Base-by-base conservation (phyloP, 2,888 invertebrate species). In the Latheticus oryzae region DNA sequence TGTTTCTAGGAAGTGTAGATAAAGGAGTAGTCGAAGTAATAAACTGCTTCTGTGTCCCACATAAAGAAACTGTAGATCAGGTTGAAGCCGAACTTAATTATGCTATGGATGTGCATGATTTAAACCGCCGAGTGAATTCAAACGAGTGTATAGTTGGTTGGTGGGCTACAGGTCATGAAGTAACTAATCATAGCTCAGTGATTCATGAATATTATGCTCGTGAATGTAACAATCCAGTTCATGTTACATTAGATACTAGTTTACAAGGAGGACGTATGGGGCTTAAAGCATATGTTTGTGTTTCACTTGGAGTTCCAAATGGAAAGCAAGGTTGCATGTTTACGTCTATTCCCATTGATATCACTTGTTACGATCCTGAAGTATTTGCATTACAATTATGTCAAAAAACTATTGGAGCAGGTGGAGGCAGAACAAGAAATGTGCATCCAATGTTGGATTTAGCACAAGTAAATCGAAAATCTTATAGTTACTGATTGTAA, bases 11-110 rank as follows among this genome's bases (percentile, higher is more conserved):
- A 45, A 88, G 89, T 23, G 86, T 87, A 28, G 95, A 95, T 72
- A 96, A 95, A 79, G 95, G 95, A 54, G 86, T 93, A 54, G 93
- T 97, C 45, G 97, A 98, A 83, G 94, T 98, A 30, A 97, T 97
- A 7, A 98, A 99, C 77, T 98, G 97, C 77, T 99, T 98, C 81
- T 96, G 97, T 74, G 98, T 99, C 38, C 98, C 98, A 0, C 98
- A 99, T 79, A 97, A 97, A 79, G 98, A 99, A 80, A 91, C 93
- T 70, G 94, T 94, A 66, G 97, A 97, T 79, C 87, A 96, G 83
- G 97, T 97, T n/a, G 97, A 97, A 75, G 94, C 98, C 3, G 97
- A 99, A 79, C 85, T 98, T 51, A 94, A 93, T 75, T 97, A 97
- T 81, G 97, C 97, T 11, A 89, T 94, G 84, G 97, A 96, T 72